Base-by-base conservation (phyloP, 1,140 invertebrate genomes). In the Armadillidium nasatum region DNA sequence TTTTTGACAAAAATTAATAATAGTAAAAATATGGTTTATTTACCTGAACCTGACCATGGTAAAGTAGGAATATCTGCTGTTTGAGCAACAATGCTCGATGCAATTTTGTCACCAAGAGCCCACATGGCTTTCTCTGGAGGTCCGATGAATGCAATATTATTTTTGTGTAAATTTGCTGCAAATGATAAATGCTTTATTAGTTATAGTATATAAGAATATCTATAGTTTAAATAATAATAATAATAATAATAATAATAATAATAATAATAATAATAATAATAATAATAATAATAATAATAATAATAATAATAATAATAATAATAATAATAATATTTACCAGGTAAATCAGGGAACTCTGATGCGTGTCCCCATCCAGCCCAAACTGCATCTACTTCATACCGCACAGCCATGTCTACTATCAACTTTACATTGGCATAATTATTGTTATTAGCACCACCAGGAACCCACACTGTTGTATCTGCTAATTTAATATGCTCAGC, bases 321-420 rank as follows among this genome's bases (percentile, higher is more conserved):
- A 33, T 33, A 33, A 33, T 33, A 33, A 33, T 33, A 33, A 33
- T 33, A 3, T 3, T 76, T 72, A 81, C 99, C 96, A 0, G 98
- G 98, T 66, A 99, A 86, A 85, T 98, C 97, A 0, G 97, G 97
- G 87, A 99, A 98, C 87, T 99, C 98, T 4, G 96, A 99, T 0
- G 98, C 98, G 87, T 99, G 98, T 22, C 98, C 98, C 98, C 98
- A 99, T 21, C 98, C 98, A 54, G 98, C 98, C 97, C 97, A 99
- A 4, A 99, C 97, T 76, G 96, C 98, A 91, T 94, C 83, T 13
- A 85, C 85, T 21, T 78, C 71, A 70, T 92, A 94, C 74, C 96
- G 88, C 60, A 92, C 89, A 19, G 97, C 96, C 81, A 98, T 97
- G 83, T 98, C 96, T 2, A 99, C 89, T 81, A 99, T 99, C 7